Base-by-base conservation (phyloP, 2,888 invertebrate species). In the Drosophila putrida region DNA sequence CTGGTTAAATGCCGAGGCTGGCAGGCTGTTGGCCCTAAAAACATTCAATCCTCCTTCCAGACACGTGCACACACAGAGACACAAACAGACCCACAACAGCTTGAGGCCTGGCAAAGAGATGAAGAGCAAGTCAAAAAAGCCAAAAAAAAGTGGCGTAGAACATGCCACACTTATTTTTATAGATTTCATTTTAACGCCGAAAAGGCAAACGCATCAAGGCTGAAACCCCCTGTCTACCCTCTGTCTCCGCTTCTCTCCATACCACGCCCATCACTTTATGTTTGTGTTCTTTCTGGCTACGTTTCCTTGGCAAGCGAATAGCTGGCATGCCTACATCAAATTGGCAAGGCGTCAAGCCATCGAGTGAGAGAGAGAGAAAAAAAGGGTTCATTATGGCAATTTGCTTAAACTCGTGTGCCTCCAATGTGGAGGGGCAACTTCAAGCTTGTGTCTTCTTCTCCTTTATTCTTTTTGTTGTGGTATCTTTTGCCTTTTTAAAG, bases 131-230 rank as follows among this genome's bases (percentile, higher is more conserved):
- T 15, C 5, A 39, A 28, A 47, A 41, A 25, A 44, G 5, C 36
- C 33, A 15, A 46, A 10, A 39, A 47, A 71, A 72, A 84, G 73
- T 87, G 75, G 80, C 80, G 74, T 75, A 79, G 85, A 81, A 85
- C 85, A 85, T 84, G 85, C 85, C 85, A 87, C 85, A 85, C 89
- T 89, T 85, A 85, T 85, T 85, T 85, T 85, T 85, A 89, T 85
- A 85, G 89, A 86, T 86, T 86, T 89, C 88, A 89, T 89, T 86
- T 86, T 82, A 89, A 86, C 86, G 88, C 83, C 86, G 73, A 85
- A 85, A 86, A 85, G 86, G 82, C 85, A 85, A 83, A 85, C 86
- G 86, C 86, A 88, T 80, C 85, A 80, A 70, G 69, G 67, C 78
- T 63, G 54, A 49, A 51, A 31, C 28, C 51, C 54, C 25, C n/a